These are phyloP conservation scores for Enteromius argenteus DNA, from an alignment of 2,797 vertebrate genomes.

Conservation along the genomic window DNA sequence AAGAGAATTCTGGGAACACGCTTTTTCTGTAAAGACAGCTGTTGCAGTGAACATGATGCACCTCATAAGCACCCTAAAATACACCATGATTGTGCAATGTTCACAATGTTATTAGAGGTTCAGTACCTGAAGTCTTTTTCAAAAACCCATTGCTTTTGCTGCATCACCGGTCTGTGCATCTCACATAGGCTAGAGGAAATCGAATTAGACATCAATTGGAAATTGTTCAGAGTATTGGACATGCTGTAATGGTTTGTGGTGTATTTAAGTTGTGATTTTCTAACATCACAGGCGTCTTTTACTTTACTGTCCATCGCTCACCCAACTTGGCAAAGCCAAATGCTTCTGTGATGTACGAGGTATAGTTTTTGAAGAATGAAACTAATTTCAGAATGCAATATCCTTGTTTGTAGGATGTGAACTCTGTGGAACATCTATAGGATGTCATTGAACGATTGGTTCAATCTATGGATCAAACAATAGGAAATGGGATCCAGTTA, in stretches of 20 bases:
- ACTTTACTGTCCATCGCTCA: background rate
- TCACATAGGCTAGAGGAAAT: background rate
- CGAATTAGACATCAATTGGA: slow-evolving; percentile 16
- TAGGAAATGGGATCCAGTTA: slow-evolving; percentile 2
- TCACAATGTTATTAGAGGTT: slow-evolving; percentile 15
- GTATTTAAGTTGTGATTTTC: slow-evolving; percentile 10
- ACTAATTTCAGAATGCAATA: background rate
- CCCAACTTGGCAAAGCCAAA: background rate
- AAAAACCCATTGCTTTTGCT: background rate
- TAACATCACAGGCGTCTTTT: background rate
- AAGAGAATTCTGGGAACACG: slow-evolving; percentile 8
- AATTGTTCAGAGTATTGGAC: slow-evolving; percentile 10
- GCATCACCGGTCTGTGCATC: background rate
- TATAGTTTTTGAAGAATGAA: slow-evolving; percentile 10
- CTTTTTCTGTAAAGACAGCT: background rate
- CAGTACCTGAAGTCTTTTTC: slow-evolving; percentile 1
- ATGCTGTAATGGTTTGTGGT: slow-evolving; percentile 21
- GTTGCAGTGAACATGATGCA: slow-evolving; percentile 17
- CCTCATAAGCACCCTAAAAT: slow-evolving; percentile 25
- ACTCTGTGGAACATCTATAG: background rate
- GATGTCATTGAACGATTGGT: background rate
- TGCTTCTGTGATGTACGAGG: background rate
- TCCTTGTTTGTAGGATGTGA: background rate
- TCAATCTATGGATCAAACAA: background rate
- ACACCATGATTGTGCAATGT: background rate